Conservation (phyloP, 2,797 vertebrate genomes). For the Chaunax sp. region DNA sequence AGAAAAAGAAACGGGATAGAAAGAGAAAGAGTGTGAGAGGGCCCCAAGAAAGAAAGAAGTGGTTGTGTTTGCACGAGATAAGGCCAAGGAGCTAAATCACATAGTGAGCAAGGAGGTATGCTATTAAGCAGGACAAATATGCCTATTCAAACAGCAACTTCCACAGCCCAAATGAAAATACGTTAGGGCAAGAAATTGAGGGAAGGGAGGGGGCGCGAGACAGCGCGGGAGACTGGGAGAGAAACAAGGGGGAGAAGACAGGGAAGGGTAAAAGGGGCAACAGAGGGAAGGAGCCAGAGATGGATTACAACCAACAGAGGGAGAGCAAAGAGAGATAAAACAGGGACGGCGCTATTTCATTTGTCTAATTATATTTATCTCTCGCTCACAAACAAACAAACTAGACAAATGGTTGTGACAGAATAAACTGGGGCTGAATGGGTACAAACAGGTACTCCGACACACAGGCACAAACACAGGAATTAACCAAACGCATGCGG, state of each 20-base stretch:
- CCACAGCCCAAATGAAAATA: slow-evolving; percentile 78
- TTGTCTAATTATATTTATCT: slow-evolving; percentile 84
- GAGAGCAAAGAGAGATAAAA: slow-evolving; percentile 73
- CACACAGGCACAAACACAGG: slow-evolving; percentile 40
- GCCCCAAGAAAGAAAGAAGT: slow-evolving; percentile 73
- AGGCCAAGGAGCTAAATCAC: slow-evolving; percentile 81
- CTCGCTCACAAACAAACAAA: slow-evolving; percentile 74
- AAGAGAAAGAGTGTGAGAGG: slow-evolving; percentile 54
- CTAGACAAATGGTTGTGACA: slow-evolving; percentile 72
- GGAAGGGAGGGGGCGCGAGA: slow-evolving; percentile 8
- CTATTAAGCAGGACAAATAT: slow-evolving; percentile 87
- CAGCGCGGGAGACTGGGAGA: slow-evolving; percentile 8
- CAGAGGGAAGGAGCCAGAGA: slow-evolving; percentile 62
- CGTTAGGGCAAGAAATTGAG: slow-evolving; percentile 50
- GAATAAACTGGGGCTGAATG: slow-evolving; percentile 61
- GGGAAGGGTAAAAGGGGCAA: slow-evolving; percentile 67
- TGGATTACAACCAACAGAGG: slow-evolving; percentile 68
- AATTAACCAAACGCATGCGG: slow-evolving; percentile 48
- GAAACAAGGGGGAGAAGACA: slow-evolving; percentile 50
- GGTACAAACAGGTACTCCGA: slow-evolving; percentile 42
- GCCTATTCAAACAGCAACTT: slow-evolving; percentile 86
- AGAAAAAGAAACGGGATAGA: slow-evolving; percentile 9
- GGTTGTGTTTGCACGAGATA: slow-evolving; percentile 85
- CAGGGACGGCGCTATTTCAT: slow-evolving; percentile 74
- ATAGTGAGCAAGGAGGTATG: slow-evolving; percentile 77